Base-by-base conservation (phyloP, 2,113 vertebrate species). In the Sinocyclocheilus anophthalmus region DNA sequence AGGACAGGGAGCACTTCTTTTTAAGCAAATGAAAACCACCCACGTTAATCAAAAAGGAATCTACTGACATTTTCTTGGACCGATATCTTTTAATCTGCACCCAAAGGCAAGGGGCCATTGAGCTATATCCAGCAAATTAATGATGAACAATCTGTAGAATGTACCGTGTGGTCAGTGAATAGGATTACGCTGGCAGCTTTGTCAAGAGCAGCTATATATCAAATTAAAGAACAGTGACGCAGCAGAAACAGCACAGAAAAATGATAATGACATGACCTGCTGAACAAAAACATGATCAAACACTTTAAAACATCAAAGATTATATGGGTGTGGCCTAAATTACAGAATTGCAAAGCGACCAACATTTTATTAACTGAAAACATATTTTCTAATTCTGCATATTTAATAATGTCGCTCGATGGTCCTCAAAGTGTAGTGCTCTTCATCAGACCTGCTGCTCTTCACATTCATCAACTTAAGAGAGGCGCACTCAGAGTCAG, bases 61-160 rank as follows among this genome's bases (percentile, higher is more conserved):
- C 45, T 85, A 45, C 76, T 80, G 26, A 75, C 39, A 26, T 83
- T 84, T 59, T 84, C 76, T 77, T 72, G 57, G 81, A 82, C 30
- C 16, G 37, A 84, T 67, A 77, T 84, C 55, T 55, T 85, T 78
- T 83, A 65, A 89, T 85, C 75, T 78, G 50, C 59, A 79, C 73
- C 55, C 75, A 48, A 76, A 59, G 48, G 76, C 67, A 50, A 37
- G 73, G 50, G 50, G 48, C 75, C 84, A 61, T n/a, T 53, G 42
- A 84, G 57, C 69, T 69, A 73, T 37, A 76, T 61, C 83, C 87
- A 88, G 63, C 79, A 85, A 77, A 78, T 82, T 72, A 85, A 88
- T 61, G 84, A 88, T 67, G 79, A 57, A 48, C 78, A 73, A 83
- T 81, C 39, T 30, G 39, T 33, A 86, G 65, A 83, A 81, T 69